Conservation (phyloP, 2,113 vertebrate genomes). For the Macheiramphus alcinus region DNA sequence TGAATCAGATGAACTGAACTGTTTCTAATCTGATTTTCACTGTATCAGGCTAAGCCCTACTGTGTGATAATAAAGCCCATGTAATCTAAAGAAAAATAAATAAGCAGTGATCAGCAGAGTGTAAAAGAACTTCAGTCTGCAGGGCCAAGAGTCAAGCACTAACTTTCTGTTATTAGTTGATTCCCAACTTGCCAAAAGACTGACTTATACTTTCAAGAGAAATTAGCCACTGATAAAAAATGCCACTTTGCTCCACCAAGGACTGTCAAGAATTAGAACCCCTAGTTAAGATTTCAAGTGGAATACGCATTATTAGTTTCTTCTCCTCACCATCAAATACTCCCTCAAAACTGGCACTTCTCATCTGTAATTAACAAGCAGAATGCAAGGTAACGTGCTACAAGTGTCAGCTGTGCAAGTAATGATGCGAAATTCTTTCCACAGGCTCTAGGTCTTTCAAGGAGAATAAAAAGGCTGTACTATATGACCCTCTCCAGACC, state of each 20-base stretch:
- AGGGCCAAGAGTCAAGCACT: background rate
- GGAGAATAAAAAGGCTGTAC: background rate
- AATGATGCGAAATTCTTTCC: background rate
- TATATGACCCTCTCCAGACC: background rate
- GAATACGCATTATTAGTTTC: background rate
- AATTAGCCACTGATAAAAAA: background rate
- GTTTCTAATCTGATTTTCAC: constrained; percentile 67
- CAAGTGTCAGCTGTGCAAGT: background rate
- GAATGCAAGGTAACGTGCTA: background rate
- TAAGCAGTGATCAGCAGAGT: constrained; percentile 33
- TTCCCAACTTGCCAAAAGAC: background rate
- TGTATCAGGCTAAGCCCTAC: constrained; percentile 8
- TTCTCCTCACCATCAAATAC: background rate
- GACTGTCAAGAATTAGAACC: background rate
- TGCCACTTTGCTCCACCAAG: background rate
- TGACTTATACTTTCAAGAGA: background rate
- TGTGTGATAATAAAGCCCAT: constrained; percentile 32
- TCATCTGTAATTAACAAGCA: background rate
- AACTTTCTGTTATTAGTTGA: background rate
- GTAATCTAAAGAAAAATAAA: constrained; percentile 57
- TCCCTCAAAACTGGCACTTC: background rate
- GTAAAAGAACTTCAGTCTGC: constrained; percentile 19
- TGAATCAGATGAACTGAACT: constrained; percentile 55
- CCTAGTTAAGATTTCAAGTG: background rate
- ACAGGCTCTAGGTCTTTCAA: background rate